These are phyloP conservation scores for Lontra canadensis DNA, from an alignment of 2,113 vertebrate genomes.

Conservation along the genomic window DNA sequence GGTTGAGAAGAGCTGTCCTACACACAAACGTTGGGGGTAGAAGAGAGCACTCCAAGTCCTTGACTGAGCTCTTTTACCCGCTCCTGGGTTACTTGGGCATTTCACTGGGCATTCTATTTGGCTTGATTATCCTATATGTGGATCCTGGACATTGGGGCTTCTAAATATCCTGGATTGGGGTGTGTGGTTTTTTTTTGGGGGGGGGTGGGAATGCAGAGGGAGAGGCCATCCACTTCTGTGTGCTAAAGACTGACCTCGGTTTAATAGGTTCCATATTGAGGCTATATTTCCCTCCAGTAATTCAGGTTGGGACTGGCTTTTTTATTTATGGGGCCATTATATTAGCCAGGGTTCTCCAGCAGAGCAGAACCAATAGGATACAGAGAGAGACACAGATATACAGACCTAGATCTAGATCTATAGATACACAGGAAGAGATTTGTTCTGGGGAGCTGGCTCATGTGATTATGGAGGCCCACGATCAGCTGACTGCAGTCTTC, in stretches of 20 bases:
- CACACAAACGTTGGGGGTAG: neutral
- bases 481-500: neutral
- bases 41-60: neutral
- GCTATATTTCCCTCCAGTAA: too few species aligned
- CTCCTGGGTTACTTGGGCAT: neutral
- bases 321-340: neutral
- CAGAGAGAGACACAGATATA: neutral
- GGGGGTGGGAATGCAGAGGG: neutral
- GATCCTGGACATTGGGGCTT: neutral
- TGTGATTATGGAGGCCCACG: neutral
- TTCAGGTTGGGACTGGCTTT: neutral
- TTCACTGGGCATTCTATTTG: neutral
- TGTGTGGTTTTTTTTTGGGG: neutral
- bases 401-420: neutral
- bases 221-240: neutral
- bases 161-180: neutral
- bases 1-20: neutral
- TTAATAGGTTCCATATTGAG: neutral
- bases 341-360: neutral
- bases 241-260: neutral
- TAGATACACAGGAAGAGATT: neutral
- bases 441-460: neutral
- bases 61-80: neutral
- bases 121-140: neutral
- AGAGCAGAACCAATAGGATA: too few species aligned